phyloP scores from a whole-genome alignment of 2,888 invertebrate species.

The Eupithecia vulgata region DNA sequence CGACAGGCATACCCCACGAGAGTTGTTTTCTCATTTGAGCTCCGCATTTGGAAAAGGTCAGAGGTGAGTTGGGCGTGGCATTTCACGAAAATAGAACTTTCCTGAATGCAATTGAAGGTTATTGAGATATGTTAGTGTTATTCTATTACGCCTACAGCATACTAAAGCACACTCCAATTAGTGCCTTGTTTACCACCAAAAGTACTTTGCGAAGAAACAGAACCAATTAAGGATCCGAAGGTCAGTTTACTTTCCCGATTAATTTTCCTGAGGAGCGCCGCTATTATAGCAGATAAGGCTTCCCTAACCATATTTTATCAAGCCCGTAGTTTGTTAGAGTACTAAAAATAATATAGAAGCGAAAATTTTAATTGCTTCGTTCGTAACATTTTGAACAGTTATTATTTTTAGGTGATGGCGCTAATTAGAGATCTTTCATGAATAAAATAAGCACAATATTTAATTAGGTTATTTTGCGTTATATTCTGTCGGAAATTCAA shows the following conservation, averaged over 20 bases:
- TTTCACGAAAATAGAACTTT: slow-evolving; percentile 50
- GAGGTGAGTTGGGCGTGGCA: slow-evolving; percentile 52
- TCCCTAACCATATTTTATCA: slow-evolving; percentile 25
- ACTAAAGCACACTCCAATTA: slow-evolving; percentile 53
- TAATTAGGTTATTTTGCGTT: not conserved
- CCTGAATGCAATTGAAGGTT: slow-evolving; percentile 45
- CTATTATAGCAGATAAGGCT: slow-evolving; percentile 48
- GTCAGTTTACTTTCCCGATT: slow-evolving; percentile 75
- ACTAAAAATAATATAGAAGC: not conserved
- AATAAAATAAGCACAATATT: not conserved
- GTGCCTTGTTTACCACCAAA: slow-evolving; percentile 57
- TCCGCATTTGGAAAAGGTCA: slow-evolving; percentile 49
- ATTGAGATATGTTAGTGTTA: slow-evolving; percentile 30
- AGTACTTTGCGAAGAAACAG: slow-evolving; percentile 57
- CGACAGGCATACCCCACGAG: slow-evolving; percentile 43
- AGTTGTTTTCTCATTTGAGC: slow-evolving; percentile 47
- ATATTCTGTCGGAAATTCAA: not conserved
- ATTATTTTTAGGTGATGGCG: not conserved
- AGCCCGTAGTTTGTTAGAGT: not conserved
- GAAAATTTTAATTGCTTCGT: not conserved
- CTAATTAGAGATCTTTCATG: not conserved
- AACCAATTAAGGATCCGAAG: slow-evolving; percentile 71
- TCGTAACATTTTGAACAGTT: not conserved
- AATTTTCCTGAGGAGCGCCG: slow-evolving; percentile 66
- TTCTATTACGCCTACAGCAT: slow-evolving; percentile 34